Evolutionary conservation across 2,888 invertebrate genomes (phyloP).

Genomic region (Sisyra terminalis): DNA sequence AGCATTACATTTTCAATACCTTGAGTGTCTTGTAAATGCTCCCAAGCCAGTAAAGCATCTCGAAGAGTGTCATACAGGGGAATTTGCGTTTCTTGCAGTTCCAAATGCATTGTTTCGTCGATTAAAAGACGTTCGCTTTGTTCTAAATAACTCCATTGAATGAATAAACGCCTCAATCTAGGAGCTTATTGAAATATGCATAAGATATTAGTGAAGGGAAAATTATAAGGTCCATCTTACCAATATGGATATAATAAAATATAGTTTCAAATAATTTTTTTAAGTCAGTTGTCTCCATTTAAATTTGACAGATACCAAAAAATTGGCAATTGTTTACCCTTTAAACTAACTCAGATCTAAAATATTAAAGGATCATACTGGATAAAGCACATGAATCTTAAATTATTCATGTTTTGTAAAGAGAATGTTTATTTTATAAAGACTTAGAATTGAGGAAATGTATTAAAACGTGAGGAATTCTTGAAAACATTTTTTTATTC

Average conservation of each 20-base stretch:
- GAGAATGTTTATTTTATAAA: no score
- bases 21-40: slow-evolving; percentile 5
- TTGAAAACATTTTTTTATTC: slow-evolving; percentile 4
- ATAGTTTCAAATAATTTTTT: slow-evolving; percentile 1
- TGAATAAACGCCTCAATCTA: slow-evolving; percentile 1
- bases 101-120: slow-evolving; percentile 1
- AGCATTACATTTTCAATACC: slow-evolving; percentile 1
- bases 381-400: no score
- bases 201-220: not conserved
- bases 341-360: no score
- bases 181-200: not conserved
- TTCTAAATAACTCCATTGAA: slow-evolving; percentile 5
- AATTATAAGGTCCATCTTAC: not conserved
- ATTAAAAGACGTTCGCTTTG: not conserved
- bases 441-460: no score
- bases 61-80: not conserved
- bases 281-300: not conserved
- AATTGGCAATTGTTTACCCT: no score
- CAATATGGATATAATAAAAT: slow-evolving; percentile 2
- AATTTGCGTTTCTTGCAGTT: not conserved
- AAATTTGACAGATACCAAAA: not conserved
- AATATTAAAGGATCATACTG: no score
- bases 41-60: slow-evolving; percentile 1
- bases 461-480: no score
- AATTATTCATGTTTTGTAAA: no score